A percentile compares a stretch with the other conserved stretches of the same genome.
phyloP scores from a whole-genome alignment of 2,888 invertebrate genomes.

The Phyllotreta cruciferae region DNA sequence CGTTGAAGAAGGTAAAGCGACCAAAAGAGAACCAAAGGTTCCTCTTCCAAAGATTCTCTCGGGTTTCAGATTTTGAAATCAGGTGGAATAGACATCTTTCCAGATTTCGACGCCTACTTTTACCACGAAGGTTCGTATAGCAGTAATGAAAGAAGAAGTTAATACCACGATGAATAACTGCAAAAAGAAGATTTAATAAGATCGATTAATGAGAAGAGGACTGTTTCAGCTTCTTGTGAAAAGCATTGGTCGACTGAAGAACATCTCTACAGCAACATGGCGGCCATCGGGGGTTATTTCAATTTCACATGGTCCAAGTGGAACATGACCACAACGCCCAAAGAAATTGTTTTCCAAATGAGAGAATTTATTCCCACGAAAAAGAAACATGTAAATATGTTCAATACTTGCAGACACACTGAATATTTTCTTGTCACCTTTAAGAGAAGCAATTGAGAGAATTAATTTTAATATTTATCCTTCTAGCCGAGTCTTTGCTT shows the following conservation, averaged over 20 bases:
- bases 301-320: constrained; percentile 80
- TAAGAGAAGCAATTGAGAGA: too few relatives aligned
- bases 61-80: too few relatives aligned
- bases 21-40: background rate
- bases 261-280: constrained; percentile 82
- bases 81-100: too few relatives aligned
- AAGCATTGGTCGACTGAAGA: constrained; percentile 77
- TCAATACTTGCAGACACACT: too few relatives aligned
- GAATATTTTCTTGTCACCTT: too few relatives aligned
- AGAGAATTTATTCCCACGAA: constrained; percentile 63
- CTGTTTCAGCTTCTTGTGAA: constrained; percentile 63
- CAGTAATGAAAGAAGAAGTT: too few relatives aligned
- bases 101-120: too few relatives aligned
- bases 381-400: constrained; percentile 60
- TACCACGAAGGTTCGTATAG: too few relatives aligned
- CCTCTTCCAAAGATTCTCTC: background rate
- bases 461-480: too few relatives aligned
- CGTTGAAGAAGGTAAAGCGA: background rate
- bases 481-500: constrained; percentile 57
- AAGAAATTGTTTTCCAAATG: constrained; percentile 72
- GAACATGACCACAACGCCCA: constrained; percentile 68
- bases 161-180: too few relatives aligned
- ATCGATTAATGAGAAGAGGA: background rate
- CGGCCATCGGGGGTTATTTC: constrained; percentile 72
- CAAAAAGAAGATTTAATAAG: too few relatives aligned